Conservation (phyloP, 1,140 invertebrate genomes). For the Patella vulgata region DNA sequence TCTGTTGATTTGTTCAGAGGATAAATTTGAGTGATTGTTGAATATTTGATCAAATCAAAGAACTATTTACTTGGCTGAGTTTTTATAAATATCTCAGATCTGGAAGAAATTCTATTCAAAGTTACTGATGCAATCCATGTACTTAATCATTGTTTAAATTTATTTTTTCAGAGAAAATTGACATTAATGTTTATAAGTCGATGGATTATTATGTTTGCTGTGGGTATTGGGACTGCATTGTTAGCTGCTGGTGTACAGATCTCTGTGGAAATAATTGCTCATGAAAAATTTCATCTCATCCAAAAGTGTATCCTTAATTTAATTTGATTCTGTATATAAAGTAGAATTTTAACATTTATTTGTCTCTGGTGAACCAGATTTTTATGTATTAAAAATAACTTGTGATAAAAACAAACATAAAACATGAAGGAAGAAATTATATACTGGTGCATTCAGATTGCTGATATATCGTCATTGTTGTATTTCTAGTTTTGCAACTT, state of each 20-base stretch:
- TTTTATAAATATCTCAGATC: too few species aligned
- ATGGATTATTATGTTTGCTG: slow-evolving; percentile 94
- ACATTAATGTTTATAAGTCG: slow-evolving; percentile 65
- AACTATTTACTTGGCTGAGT: too few species aligned
- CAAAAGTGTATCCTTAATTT: slow-evolving; percentile 75
- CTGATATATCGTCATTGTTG: too few species aligned
- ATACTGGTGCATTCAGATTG: too few species aligned
- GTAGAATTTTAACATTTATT: background rate
- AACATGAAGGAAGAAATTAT: background rate
- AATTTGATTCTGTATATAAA: too few species aligned
- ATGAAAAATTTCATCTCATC: slow-evolving; percentile 79
- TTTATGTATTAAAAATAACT: background rate
- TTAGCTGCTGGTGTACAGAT: slow-evolving; percentile 91
- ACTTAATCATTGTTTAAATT: too few species aligned
- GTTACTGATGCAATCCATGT: too few species aligned
- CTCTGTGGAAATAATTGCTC: slow-evolving; percentile 85
- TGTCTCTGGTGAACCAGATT: background rate
- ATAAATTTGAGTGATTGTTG: too few species aligned
- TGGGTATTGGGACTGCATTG: slow-evolving; percentile 90
- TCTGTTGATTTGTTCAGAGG: too few species aligned
- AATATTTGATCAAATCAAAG: too few species aligned
- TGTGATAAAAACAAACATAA: background rate
- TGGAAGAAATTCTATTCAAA: too few species aligned
- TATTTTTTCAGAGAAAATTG: slow-evolving; percentile 45
- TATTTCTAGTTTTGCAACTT: too few species aligned